Evolutionary conservation across 2,888 invertebrate genomes (phyloP).

Genomic region (Sabatieria punctata): DNA sequence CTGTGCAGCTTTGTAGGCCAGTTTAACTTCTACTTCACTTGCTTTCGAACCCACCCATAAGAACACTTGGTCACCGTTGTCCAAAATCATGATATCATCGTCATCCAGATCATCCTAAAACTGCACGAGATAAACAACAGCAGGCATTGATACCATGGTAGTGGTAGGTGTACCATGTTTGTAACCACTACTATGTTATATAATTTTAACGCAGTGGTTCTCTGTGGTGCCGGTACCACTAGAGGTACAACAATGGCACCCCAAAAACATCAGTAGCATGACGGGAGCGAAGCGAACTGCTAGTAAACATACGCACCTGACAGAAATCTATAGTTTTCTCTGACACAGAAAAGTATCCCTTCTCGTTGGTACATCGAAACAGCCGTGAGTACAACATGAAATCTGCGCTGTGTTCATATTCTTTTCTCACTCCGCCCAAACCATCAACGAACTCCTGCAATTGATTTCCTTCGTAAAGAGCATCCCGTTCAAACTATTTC

Average conservation of each 20-base stretch:
- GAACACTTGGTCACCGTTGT: constrained; percentile 93
- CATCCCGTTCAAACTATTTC: no score
- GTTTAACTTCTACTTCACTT: constrained; percentile 94
- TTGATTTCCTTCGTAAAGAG: constrained; percentile 25
- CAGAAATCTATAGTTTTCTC: constrained; percentile 98
- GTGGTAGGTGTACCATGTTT: no score
- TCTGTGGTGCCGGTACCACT: no score
- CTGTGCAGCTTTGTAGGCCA: constrained; percentile 94
- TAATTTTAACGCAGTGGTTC: no score
- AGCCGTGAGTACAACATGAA: constrained; percentile 82
- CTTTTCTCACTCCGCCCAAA: constrained; percentile 5
- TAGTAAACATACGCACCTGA: constrained; percentile 56
- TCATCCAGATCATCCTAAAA: constrained; percentile 87
- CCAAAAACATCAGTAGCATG: no score
- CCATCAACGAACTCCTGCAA: constrained; percentile 22
- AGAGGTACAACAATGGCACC: no score
- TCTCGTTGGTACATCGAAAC: constrained; percentile 96
- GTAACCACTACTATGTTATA: no score
- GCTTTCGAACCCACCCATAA: constrained; percentile 91
- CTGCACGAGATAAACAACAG: neutral
- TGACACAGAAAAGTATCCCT: constrained; percentile 94
- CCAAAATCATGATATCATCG: constrained; percentile 98
- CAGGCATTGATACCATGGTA: no score
- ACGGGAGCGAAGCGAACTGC: no score
- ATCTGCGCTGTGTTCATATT: constrained; percentile 47